Conservation (phyloP, 1,140 invertebrate species). For the Cyclargus thomasi region DNA sequence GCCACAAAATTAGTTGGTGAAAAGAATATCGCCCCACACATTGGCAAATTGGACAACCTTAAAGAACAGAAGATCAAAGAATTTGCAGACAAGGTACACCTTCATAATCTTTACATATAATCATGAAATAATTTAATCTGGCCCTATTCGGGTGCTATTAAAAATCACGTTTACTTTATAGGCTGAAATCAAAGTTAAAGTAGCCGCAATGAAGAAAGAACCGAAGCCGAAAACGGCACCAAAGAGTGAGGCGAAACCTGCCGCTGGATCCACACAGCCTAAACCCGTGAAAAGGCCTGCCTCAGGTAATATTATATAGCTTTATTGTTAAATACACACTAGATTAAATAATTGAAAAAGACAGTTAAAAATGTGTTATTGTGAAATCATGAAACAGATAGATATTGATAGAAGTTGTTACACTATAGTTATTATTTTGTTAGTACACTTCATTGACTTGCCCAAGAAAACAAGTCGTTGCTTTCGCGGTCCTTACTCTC, state of each 20-base stretch:
- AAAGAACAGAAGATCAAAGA: conserved; percentile 98
- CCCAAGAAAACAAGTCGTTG: no score
- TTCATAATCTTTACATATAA: background rate
- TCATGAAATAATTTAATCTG: no score
- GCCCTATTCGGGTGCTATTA: no score
- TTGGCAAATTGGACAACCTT: conserved; percentile 90
- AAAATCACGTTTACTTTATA: conserved; percentile 26
- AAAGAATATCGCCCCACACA: conserved; percentile 89
- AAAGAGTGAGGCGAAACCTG: conserved; percentile 62
- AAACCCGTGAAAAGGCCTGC: conserved; percentile 76
- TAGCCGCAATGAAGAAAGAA: conserved; percentile 78
- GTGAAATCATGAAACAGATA: no score
- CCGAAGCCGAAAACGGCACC: conserved; percentile 66
- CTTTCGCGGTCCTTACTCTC: no score
- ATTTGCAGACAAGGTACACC: conserved; percentile 85
- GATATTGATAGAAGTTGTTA: no score
- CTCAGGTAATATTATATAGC: conserved; percentile 43
- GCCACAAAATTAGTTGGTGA: conserved; percentile 96
- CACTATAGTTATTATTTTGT: no score
- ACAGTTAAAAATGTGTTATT: no score
- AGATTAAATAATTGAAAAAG: no score
- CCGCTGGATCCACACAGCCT: conserved; percentile 73
- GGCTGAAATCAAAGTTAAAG: conserved; percentile 88
- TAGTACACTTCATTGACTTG: no score
- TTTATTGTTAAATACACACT: no score